phyloP scores from a whole-genome alignment of 2,888 invertebrate species.

The Chirona hameri region DNA sequence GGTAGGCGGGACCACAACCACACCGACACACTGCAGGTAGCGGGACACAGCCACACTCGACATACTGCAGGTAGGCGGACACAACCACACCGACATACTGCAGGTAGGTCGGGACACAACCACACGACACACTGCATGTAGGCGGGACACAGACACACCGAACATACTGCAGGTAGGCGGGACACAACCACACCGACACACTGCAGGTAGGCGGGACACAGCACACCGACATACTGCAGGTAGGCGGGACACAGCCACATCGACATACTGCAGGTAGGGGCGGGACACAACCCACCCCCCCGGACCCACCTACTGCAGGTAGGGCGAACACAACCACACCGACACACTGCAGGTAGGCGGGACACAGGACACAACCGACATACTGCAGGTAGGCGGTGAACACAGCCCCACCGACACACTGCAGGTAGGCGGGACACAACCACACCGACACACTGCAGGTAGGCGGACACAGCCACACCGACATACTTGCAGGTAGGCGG shows the following conservation, averaged over 20 bases:
- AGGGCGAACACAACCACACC: background rate
- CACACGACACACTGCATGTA: background rate
- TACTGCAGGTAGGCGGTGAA: background rate
- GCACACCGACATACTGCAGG: background rate
- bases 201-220: background rate
- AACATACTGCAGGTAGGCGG: background rate
- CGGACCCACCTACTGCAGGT: background rate
- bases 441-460: background rate
- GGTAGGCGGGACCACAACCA: background rate
- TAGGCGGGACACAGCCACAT: background rate
- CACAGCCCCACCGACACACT: background rate
- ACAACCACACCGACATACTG: background rate
- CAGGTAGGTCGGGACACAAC: background rate
- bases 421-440: background rate
- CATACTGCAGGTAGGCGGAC: background rate
- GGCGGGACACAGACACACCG: background rate
- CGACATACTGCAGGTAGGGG: background rate
- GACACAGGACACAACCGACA: background rate
- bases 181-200: background rate
- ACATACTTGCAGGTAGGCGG: background rate
- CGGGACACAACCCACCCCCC: background rate
- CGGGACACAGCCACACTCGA: background rate
- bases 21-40: background rate
- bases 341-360: background rate
- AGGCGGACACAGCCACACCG: background rate